phyloP scores from a whole-genome alignment of 1,140 invertebrate genomes.

The Neodiprion fabricii region DNA sequence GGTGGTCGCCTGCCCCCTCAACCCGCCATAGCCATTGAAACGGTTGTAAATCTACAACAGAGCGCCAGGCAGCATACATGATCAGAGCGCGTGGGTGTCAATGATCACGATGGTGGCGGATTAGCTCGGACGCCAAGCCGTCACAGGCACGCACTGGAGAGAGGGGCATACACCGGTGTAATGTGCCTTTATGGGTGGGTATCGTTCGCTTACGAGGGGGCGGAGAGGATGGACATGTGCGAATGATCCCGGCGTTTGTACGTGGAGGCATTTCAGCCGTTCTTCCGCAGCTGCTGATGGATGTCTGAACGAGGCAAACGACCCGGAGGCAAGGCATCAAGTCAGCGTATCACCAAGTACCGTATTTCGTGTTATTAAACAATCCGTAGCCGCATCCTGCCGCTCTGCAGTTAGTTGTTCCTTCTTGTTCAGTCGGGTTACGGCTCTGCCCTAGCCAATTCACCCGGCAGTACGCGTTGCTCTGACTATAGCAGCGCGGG shows the following conservation, averaged over 20 bases:
- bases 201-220: background rate
- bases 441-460: background rate
- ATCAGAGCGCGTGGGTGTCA: constrained; percentile 1
- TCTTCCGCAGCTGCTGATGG: background rate
- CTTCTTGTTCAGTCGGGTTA: background rate
- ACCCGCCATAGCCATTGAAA: background rate
- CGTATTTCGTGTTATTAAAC: constrained; percentile 5
- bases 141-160: background rate
- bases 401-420: background rate
- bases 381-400: background rate
- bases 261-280: constrained; percentile 1
- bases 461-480: too few relatives aligned
- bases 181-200: too few relatives aligned
- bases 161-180: background rate
- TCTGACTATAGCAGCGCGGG: too few relatives aligned
- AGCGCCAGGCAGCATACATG: background rate
- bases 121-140: background rate
- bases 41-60: background rate
- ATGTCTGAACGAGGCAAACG: background rate
- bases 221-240: background rate
- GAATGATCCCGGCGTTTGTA: background rate
- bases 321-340: background rate
- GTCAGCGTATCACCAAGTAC: background rate
- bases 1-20: too few relatives aligned
- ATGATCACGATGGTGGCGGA: constrained; percentile 2